Base-by-base conservation (phyloP, 2,888 invertebrate genomes). In the Papilio demoleus region DNA sequence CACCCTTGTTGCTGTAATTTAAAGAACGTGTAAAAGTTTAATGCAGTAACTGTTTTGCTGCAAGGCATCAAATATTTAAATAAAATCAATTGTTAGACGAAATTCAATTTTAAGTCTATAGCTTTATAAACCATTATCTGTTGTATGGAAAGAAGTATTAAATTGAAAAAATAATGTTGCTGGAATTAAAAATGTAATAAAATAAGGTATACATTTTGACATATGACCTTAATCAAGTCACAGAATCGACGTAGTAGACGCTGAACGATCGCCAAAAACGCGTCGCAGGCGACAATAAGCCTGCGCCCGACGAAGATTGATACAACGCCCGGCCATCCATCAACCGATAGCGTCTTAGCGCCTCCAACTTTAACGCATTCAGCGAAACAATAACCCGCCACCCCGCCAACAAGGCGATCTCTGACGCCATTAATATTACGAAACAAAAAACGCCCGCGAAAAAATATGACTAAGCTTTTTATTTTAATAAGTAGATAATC, bases 301-400 rank as follows among this genome's bases (percentile, higher is more conserved):
- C 66, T 71, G 72, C 70, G 67, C 70, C 70, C 74, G 80, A 85
- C 81, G 82, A 85, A 88, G 88, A 88, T 87, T 86, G 86, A 88
- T 88, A 80, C 77, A 68, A 76, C 71, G 70, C 67, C 36, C 71
- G 68, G 75, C 78, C 83, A 83, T 87, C 85, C 83, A 86, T 87
- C 87, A 85, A 79, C 75, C 71, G 73, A 79, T 79, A 79, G 79
- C 75, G 65, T 45, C 68, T 72, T 79, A 79, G 79, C 75, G 65
- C 59, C 68, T 72, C 75, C 67, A 70, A 70, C 69, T 65, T 66
- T 67, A 69, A 65, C 71, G 68, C 68, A 70, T 69, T 75, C 76
- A 74, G 66, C 79, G 47, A 77, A 79, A 80, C 81, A 83, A 80
- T 80, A 79, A 81, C 80, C 78, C 74, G 71, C 76, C 75, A 78